Base-by-base conservation (phyloP, 2,113 vertebrate species). In the Pipra filicauda region DNA sequence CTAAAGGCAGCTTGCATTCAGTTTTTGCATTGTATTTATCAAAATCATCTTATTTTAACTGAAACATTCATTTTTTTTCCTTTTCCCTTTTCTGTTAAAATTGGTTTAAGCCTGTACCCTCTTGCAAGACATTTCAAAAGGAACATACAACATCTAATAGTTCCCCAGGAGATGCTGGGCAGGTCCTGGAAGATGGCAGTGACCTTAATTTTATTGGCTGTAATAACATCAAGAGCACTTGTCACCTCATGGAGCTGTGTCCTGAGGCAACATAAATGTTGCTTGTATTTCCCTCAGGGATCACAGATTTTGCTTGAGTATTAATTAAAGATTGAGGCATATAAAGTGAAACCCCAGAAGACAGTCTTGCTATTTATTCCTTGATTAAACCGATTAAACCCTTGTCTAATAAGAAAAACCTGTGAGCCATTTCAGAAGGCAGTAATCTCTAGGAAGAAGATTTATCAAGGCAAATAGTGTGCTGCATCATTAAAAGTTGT, bases 281-380 rank as follows among this genome's bases (percentile, higher is more conserved):
- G 66, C 64, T 52, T 70, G 64, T 66, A 27, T 90, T 88, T 79
- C 82, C 33, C 75, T 90, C n/a, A 14, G 64, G 59, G 67, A 89
- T 20, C 6, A 16, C 39, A 82, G 93, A 49, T 93, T 93, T 96
- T 94, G 78, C 69, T 15, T 48, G 64, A 85, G 48, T 79, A 74
- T 86, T 91, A 94, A 94, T 97, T 95, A 97, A 92, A 80, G 85
- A 72, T 61, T 76, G 85, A 95, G 55, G 61, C 66, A 91, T 82
- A 85, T 49, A 70, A 91, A 93, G 43, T 30, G 66, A 93, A 95
- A 71, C 69, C 77, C 72, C 76, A 89, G 70, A 88, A 87, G 89
- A 93, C 37, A 79, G 66, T 51, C 78, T 78, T 2, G 5, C 79
- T 95, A 80, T 91, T 96, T 91, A 94, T 85, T 91, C 67, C 85